A percentile compares a stretch with the other conserved stretches of the same genome.
Conservation (phyloP, 2,113 vertebrate genomes). For the Brachypteracias leptosomus region DNA sequence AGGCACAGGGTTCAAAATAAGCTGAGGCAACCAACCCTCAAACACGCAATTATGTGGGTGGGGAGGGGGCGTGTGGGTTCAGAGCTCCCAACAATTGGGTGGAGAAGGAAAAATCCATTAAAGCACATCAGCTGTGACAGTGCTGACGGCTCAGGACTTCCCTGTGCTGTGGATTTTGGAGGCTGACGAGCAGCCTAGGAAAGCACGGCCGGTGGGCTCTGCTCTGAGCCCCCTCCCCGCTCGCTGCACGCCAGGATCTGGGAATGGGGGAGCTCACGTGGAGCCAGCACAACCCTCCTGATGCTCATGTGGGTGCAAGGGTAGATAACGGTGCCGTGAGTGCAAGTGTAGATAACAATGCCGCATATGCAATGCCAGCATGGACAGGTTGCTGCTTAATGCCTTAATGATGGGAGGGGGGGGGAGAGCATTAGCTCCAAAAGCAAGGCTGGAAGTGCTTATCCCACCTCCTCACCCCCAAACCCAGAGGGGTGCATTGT, state of each 20-base stretch:
- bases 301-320: background rate
- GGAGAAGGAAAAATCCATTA: background rate
- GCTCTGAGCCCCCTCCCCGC: background rate
- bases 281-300: background rate
- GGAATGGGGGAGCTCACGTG: background rate
- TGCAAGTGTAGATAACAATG: no score
- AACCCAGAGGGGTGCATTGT: background rate
- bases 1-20: accelerated
- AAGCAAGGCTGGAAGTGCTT: background rate
- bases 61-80: accelerated
- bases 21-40: background rate
- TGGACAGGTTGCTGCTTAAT: accelerated
- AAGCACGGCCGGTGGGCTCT: background rate
- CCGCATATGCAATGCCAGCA: no score
- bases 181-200: background rate
- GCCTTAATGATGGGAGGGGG: no score
- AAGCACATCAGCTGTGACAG: background rate
- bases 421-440: background rate
- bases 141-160: background rate
- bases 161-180: background rate
- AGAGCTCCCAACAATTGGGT: background rate
- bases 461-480: background rate
- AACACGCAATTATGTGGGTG: accelerated
- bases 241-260: accelerated
- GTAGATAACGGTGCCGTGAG: no score